Base-by-base conservation (phyloP, 2,113 vertebrate species). In the Thunnus thynnus region DNA sequence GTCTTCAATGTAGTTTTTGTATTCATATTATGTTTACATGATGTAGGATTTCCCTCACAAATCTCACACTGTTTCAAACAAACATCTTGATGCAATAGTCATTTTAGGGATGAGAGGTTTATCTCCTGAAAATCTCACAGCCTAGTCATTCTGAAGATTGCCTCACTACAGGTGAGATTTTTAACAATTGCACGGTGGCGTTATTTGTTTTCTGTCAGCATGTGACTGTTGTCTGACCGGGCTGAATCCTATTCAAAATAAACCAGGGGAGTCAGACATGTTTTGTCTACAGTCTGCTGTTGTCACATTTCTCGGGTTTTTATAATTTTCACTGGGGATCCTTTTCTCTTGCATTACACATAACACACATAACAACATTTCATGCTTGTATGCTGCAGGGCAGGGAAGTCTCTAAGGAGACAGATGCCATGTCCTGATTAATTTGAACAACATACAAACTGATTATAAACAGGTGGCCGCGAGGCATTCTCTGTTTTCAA, bases 371-470 rank as follows among this genome's bases (percentile, higher is more conserved):
- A 72, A 68, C 85, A 67, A 14, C 52, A 10, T 76, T 74, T 57
- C 72, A 60, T 68, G 78, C 65, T 69, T 67, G 72, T 70, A 60
- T 11, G 78, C 88, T 70, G 76, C 54, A 44, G 68, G 80, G 44
- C 63, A 58, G 32, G 46, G 80, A 8, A 48, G 66, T 60, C 87
- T 85, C 85, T 46, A 57, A 72, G 73, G 83, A 88, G 76, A 72
- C 82, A 82, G 68, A 85, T 13, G 66, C 70, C 80, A 74, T 83
- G 73, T 83, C 69, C 80, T 61, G 66, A 44, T 66, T 86, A 88
- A 90, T 90, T 84, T 71, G 69, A 78, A 89, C 84, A 87, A 72
- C 82, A 86, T 78, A 72, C 84, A 84, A 76, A 61, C n/a, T 82
- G 80, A 82, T 89, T 85, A 80, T 32, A 79, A 86, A 83, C 78